phyloP scores from a whole-genome alignment of 2,888 invertebrate genomes.

The Lottia scabra region DNA sequence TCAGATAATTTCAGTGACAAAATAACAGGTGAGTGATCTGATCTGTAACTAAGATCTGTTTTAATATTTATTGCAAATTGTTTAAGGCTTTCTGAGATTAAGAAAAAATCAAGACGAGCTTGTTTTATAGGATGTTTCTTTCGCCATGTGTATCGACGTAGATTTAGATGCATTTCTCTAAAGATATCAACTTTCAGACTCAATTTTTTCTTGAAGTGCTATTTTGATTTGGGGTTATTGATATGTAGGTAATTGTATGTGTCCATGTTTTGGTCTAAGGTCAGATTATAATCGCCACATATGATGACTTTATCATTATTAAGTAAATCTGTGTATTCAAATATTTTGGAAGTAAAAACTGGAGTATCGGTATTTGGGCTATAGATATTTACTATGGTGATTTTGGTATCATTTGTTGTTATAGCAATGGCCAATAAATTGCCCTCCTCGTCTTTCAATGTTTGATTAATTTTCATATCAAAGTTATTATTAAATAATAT shows the following conservation, averaged over 20 bases:
- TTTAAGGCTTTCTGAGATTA: not conserved
- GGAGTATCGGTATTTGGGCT: constrained; percentile 18
- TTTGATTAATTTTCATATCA: not conserved
- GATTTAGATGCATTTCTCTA: not conserved
- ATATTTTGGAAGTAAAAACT: constrained; percentile 8
- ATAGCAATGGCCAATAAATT: not conserved
- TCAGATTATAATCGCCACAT: constrained; percentile 12
- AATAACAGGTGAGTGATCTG: constrained; percentile 7
- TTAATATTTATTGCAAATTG: not conserved
- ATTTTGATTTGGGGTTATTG: constrained; percentile 18
- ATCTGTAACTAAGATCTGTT: constrained; percentile 10
- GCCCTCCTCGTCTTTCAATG: not conserved
- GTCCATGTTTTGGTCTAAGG: constrained; percentile 5
- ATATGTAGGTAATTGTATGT: constrained; percentile 5
- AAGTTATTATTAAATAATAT: not conserved
- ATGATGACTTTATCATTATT: not conserved
- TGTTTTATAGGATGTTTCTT: not conserved
- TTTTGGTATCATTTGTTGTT: not conserved
- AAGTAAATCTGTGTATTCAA: not conserved
- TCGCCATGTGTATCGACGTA: not conserved
- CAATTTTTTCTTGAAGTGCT: constrained; percentile 6
- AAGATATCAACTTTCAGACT: constrained; percentile 1
- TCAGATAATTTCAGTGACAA: constrained; percentile 4
- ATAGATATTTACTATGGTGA: constrained; percentile 11
- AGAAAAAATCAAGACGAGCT: not conserved